Evolutionary conservation across 2,113 vertebrate genomes (phyloP).

Genomic region (Lynx canadensis): DNA sequence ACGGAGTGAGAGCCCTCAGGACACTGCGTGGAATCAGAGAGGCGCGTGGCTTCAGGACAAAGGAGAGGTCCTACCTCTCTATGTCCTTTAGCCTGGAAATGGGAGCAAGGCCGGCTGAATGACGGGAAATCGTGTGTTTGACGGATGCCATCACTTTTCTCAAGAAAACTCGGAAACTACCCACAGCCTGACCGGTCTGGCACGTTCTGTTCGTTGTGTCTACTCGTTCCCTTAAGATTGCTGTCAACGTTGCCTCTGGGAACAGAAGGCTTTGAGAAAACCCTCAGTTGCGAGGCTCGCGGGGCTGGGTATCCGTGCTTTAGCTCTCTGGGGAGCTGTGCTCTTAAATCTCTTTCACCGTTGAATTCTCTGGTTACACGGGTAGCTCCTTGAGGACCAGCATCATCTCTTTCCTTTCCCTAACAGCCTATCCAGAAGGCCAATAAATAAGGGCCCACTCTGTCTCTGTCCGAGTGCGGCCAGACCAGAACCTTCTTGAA

Average conservation of each 20-base stretch:
- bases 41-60: background rate
- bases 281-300: background rate
- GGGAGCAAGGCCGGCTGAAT: background rate
- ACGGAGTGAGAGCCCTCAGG: background rate
- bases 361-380: background rate
- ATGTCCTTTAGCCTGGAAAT: background rate
- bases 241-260: background rate
- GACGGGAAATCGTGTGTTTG: background rate
- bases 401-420: background rate
- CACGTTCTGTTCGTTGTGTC: background rate
- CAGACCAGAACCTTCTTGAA: background rate
- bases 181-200: too few species aligned
- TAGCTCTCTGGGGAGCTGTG: background rate
- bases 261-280: background rate
- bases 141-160: background rate
- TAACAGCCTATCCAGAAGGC: background rate
- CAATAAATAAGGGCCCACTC: background rate
- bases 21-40: background rate
- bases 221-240: background rate
- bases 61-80: background rate
- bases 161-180: background rate
- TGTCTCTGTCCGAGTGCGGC: background rate
- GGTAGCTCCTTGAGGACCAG: background rate
- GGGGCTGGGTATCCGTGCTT: rapidly evolving
- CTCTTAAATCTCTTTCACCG: background rate